phyloP scores from a whole-genome alignment of 2,888 invertebrate genomes.

The Harpagoxenus sublaevis region DNA sequence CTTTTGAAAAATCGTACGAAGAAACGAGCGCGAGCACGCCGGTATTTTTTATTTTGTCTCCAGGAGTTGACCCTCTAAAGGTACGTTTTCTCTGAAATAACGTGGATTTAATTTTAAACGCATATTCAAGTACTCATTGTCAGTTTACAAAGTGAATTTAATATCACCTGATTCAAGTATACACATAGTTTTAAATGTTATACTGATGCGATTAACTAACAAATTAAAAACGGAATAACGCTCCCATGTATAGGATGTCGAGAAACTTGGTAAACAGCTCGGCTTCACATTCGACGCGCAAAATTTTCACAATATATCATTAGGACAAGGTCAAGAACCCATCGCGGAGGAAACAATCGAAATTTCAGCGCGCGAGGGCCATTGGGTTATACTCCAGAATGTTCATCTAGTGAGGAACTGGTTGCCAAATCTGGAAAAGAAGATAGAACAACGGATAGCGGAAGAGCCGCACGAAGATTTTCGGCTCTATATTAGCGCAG shows the following conservation, averaged over 20 bases:
- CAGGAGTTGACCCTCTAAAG: slow-evolving; percentile 97
- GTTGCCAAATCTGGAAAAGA: slow-evolving; percentile 96
- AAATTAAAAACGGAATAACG: slow-evolving; percentile 4
- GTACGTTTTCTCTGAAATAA: slow-evolving; percentile 82
- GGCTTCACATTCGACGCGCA: slow-evolving; percentile 93
- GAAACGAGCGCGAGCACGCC: slow-evolving; percentile 95
- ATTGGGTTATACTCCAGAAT: slow-evolving; percentile 98
- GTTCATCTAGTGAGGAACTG: slow-evolving; percentile 96
- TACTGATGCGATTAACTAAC: background rate
- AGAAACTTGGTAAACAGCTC: slow-evolving; percentile 93
- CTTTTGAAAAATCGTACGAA: slow-evolving; percentile 94
- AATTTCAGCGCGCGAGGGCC: slow-evolving; percentile 93
- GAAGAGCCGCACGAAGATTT: slow-evolving; percentile 88
- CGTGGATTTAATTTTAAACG: background rate
- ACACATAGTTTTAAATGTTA: background rate
- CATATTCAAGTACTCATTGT: background rate
- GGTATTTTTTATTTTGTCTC: slow-evolving; percentile 97
- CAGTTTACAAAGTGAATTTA: background rate
- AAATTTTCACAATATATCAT: slow-evolving; percentile 96
- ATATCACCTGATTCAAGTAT: background rate
- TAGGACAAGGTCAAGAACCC: slow-evolving; percentile 97
- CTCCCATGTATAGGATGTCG: slow-evolving; percentile 90
- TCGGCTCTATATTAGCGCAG: slow-evolving; percentile 94
- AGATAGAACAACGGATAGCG: slow-evolving; percentile 92
- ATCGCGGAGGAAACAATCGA: slow-evolving; percentile 96